Conservation (phyloP, 2,797 vertebrate species). For the Acrossocheilus wenchowensis region DNA sequence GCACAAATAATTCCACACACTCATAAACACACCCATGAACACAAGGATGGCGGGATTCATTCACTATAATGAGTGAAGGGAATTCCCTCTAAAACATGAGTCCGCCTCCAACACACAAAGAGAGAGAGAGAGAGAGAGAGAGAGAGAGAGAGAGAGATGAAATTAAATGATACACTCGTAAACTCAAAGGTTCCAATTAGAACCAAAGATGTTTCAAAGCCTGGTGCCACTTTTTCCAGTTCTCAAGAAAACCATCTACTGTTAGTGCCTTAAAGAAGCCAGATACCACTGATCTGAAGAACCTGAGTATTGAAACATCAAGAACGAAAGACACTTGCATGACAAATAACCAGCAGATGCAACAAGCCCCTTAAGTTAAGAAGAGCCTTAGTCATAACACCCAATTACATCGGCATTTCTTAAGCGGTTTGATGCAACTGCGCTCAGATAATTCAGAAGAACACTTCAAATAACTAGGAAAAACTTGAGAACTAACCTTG, state of each 20-base stretch:
- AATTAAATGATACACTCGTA: constrained; percentile 1
- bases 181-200: not conserved
- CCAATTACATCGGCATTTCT: not conserved
- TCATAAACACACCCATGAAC: constrained; percentile 27
- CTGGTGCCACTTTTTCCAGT: not conserved
- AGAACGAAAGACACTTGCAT: not conserved
- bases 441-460: not conserved
- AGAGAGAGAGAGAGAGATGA: not conserved
- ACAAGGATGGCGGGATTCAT: not conserved
- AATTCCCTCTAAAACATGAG: constrained; percentile 13
- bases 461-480: not conserved
- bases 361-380: not conserved
- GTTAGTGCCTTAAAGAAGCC: not conserved
- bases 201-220: not conserved
- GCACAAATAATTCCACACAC: constrained; percentile 4
- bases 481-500: not conserved
- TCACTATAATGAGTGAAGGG: not conserved
- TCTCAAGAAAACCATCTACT: not conserved
- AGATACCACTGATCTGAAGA: constrained; percentile 9
- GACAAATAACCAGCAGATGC: not conserved
- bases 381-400: not conserved
- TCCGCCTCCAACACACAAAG: not conserved
- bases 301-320: not conserved
- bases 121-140: not conserved
- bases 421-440: not conserved